phyloP scores from a whole-genome alignment of 2,888 invertebrate species.

The Enchytraeus crypticus region DNA sequence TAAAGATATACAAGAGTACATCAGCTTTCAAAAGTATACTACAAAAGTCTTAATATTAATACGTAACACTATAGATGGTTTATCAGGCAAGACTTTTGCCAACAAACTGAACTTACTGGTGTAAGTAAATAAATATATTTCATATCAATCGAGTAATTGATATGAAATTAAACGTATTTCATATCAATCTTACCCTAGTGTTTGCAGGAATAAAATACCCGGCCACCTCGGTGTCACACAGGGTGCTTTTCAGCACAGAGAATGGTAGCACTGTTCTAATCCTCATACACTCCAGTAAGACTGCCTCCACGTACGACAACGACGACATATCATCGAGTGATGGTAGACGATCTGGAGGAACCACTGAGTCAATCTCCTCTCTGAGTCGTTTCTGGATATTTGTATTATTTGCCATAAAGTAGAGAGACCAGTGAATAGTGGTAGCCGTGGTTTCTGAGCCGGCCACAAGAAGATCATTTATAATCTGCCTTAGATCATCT shows the following conservation, averaged over 20 bases:
- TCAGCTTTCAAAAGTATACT: too few relatives aligned
- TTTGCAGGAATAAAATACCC: background rate
- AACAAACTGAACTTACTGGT: too few relatives aligned
- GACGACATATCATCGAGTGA: slow-evolving; percentile 1
- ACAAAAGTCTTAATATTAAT: too few relatives aligned
- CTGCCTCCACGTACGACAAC: background rate
- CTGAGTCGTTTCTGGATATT: slow-evolving; percentile 35
- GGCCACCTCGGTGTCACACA: background rate
- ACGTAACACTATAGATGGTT: too few relatives aligned
- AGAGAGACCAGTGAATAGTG: slow-evolving; percentile 37
- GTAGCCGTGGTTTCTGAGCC: slow-evolving; percentile 40
- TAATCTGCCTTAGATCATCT: background rate
- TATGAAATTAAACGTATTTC: too few relatives aligned
- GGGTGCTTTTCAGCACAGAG: background rate
- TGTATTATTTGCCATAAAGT: slow-evolving; percentile 35
- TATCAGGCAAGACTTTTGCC: too few relatives aligned
- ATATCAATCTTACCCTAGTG: background rate
- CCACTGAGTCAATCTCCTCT: slow-evolving; percentile 30
- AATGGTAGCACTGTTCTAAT: background rate
- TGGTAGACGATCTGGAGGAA: slow-evolving; percentile 22
- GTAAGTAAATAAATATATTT: too few relatives aligned
- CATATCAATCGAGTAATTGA: too few relatives aligned
- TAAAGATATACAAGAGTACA: too few relatives aligned
- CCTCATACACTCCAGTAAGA: background rate
- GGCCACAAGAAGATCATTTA: slow-evolving; percentile 21